Percentiles rank a stretch among this genome's conserved stretches.
phyloP scores from a whole-genome alignment of 2,888 invertebrate genomes.

The Osedax fenrisi region DNA sequence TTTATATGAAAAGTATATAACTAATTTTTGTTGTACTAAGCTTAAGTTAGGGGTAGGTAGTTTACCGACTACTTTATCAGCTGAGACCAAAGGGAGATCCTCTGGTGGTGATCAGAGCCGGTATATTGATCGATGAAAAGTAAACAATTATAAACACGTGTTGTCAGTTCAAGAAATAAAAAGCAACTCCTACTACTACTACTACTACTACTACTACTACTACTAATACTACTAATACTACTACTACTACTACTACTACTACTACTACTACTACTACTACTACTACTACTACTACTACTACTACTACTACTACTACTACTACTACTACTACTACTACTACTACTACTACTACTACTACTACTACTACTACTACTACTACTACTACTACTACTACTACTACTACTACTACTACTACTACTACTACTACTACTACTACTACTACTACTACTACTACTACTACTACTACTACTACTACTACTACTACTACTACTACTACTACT shows the following conservation, averaged over 20 bases:
- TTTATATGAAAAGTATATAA: too few relatives aligned
- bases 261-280: not conserved
- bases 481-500: not conserved
- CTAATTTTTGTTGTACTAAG: too few relatives aligned
- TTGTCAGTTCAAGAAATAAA: too few relatives aligned
- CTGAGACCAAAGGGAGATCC: too few relatives aligned
- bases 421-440: constrained; percentile 2
- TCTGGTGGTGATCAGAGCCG: too few relatives aligned
- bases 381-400: not conserved
- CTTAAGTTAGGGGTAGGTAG: not conserved
- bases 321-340: not conserved
- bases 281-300: not conserved
- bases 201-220: too few relatives aligned
- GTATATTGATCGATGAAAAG: too few relatives aligned
- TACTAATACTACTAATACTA: too few relatives aligned
- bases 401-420: not conserved
- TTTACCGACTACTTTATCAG: too few relatives aligned
- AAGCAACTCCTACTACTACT: too few relatives aligned
- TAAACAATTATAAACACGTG: too few relatives aligned
- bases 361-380: not conserved
- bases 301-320: constrained; percentile 2
- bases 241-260: not conserved
- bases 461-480: not conserved
- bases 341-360: not conserved
- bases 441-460: constrained; percentile 6